Percentiles rank a stretch among this genome's conserved stretches.
phyloP scores from a whole-genome alignment of 2,113 vertebrate genomes.

The Coptodon bakossiorum region DNA sequence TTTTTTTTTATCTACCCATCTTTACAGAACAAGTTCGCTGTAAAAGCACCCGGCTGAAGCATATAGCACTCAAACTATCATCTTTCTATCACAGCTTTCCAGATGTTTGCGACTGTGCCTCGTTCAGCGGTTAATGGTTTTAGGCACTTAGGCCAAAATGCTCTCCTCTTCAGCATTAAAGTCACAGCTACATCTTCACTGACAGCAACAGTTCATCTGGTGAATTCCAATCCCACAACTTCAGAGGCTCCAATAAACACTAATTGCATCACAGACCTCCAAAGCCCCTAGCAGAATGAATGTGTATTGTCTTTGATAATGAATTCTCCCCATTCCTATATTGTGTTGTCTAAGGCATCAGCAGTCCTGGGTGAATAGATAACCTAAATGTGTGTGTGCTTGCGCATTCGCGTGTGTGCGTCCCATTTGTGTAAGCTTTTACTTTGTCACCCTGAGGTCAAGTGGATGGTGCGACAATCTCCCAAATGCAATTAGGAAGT shows the following conservation, averaged over 20 bases:
- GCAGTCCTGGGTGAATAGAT: constrained; percentile 20
- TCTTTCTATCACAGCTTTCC: background rate
- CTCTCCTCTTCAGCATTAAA: constrained; percentile 22
- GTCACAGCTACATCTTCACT: constrained; percentile 14
- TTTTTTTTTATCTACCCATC: background rate
- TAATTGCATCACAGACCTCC: constrained; percentile 51
- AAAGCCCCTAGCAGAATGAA: constrained; percentile 36
- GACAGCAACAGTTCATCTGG: constrained; percentile 36
- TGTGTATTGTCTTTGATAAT: constrained; percentile 48
- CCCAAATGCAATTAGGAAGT: constrained; percentile 61
- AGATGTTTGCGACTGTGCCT: background rate
- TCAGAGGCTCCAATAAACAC: constrained; percentile 58
- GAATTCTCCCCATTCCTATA: constrained; percentile 30
- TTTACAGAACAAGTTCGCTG: background rate
- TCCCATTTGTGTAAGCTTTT: constrained; percentile 1
- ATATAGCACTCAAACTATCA: background rate
- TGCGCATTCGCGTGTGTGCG: background rate
- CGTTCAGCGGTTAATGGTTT: background rate
- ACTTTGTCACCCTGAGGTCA: constrained; percentile 58
- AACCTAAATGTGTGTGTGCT: background rate
- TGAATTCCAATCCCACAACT: constrained; percentile 53
- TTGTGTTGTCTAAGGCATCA: constrained; percentile 24
- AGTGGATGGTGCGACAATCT: constrained; percentile 44
- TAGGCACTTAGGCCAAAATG: background rate
- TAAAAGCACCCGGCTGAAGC: background rate